Evolutionary conservation across 92 coral and sea anemone genomes (phyloP).

Genomic region (Metridium senile): DNA sequence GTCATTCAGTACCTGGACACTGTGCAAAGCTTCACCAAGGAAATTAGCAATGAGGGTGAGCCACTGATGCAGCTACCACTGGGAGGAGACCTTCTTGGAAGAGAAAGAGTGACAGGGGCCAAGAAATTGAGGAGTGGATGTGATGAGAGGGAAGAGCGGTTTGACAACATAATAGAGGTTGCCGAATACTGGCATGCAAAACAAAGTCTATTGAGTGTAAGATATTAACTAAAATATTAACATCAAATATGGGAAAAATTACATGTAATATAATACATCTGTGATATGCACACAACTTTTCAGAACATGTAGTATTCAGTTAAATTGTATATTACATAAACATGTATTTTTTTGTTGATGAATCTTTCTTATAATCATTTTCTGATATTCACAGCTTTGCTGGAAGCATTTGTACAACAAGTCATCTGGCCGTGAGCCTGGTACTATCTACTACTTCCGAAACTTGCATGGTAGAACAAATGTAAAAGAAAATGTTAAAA

Average conservation of each 20-base stretch:
- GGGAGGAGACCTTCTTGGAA: slow-evolving; percentile 51
- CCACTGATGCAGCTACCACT: slow-evolving; percentile 34
- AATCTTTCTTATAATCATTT: too few relatives aligned
- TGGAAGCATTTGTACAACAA: slow-evolving; percentile 41
- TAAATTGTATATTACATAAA: too few relatives aligned
- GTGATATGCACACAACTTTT: too few relatives aligned
- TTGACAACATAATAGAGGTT: slow-evolving; percentile 36
- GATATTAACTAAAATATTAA: slow-evolving; percentile 2
- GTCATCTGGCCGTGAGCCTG: slow-evolving; percentile 40
- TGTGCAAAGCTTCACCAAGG: not conserved
- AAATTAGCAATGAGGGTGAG: slow-evolving; percentile 14
- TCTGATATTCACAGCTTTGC: slow-evolving; percentile 24
- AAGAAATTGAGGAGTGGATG: slow-evolving; percentile 46
- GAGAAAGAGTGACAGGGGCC: slow-evolving; percentile 51
- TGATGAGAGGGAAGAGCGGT: slow-evolving; percentile 32
- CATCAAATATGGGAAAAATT: not conserved
- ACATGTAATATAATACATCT: slow-evolving; percentile 7
- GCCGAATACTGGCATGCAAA: slow-evolving; percentile 46
- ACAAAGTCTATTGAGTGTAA: slow-evolving; percentile 44
- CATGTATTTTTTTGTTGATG: too few relatives aligned
- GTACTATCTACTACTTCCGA: slow-evolving; percentile 35
- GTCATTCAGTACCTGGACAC: slow-evolving; percentile 45
- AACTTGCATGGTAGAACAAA: slow-evolving; percentile 36
- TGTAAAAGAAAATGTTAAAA: slow-evolving; percentile 36
- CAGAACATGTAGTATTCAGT: too few relatives aligned